These are phyloP conservation scores for Etheostoma nigrum DNA, from an alignment of 2,797 vertebrate genomes.

Conservation along the genomic window DNA sequence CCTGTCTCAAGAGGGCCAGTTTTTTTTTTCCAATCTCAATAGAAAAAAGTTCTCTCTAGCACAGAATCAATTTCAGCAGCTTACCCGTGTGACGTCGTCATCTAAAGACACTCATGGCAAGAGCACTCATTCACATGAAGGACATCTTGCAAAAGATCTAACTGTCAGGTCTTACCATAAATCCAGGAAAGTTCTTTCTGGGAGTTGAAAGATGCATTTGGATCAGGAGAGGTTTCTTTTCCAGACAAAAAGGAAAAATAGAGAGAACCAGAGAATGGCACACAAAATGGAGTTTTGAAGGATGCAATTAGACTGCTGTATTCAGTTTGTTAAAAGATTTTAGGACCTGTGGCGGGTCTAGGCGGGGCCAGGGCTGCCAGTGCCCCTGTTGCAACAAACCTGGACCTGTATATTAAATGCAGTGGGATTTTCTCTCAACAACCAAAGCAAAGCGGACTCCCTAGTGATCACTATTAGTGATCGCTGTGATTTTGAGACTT, in stretches of 20 bases:
- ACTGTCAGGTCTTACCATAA: slow-evolving; percentile 17
- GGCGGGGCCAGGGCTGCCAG: background rate
- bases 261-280: background rate
- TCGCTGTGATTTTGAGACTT: too few species aligned
- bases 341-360: too few species aligned
- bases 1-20: background rate
- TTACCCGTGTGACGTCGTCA: slow-evolving; percentile 8
- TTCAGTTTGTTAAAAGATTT: background rate
- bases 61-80: slow-evolving; percentile 29
- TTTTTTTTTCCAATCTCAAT: slow-evolving; percentile 4
- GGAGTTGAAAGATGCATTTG: slow-evolving; percentile 12
- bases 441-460: background rate
- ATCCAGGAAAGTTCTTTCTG: slow-evolving; percentile 8
- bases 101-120: slow-evolving; percentile 16
- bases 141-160: slow-evolving; percentile 35
- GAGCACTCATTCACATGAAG: slow-evolving; percentile 25
- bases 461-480: too few species aligned
- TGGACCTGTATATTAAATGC: background rate
- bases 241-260: slow-evolving; percentile 6
- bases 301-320: background rate
- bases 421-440: background rate
- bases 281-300: slow-evolving; percentile 24
- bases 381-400: background rate
- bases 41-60: slow-evolving; percentile 5
- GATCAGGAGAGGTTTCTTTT: background rate